These are phyloP conservation scores for Podarcis muralis DNA, from an alignment of 2,113 vertebrate genomes.

Conservation along the genomic window DNA sequence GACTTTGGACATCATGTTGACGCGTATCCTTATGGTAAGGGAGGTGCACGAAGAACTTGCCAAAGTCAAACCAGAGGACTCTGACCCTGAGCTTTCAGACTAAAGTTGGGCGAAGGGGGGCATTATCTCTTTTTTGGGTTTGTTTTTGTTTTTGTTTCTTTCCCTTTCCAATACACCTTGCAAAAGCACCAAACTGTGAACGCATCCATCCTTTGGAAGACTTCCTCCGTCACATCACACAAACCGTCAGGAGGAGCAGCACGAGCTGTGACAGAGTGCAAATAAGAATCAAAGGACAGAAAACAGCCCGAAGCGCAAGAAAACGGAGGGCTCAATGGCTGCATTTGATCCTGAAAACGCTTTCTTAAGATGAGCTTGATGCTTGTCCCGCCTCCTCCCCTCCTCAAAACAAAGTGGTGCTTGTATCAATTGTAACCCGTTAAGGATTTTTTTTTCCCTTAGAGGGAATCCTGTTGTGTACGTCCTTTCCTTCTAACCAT, in stretches of 20 bases:
- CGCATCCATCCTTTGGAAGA: conserved; percentile 74
- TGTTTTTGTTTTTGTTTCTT: conserved; percentile 50
- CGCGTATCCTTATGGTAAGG: conserved; percentile 90
- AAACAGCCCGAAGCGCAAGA: conserved; percentile 59
- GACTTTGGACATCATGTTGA: conserved; percentile 95
- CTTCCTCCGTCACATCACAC: conserved; percentile 55
- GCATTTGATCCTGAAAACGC: conserved; percentile 61
- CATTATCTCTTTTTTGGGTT: background rate
- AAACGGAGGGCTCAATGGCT: conserved; percentile 57
- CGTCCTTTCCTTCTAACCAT: conserved; percentile 70
- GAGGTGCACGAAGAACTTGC: conserved; percentile 88
- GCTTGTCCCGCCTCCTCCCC: conserved; percentile 63
- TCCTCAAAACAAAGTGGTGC: conserved; percentile 15
- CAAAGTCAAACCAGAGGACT: conserved; percentile 85
- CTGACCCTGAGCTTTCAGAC: conserved; percentile 83
- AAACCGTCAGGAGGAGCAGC: conserved; percentile 63
- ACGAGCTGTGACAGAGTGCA: conserved; percentile 73
- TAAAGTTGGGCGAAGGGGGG: conserved; percentile 63
- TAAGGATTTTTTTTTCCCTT: conserved; percentile 68
- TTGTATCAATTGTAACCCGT: conserved; percentile 69
- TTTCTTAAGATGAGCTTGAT: conserved; percentile 66
- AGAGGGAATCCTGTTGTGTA: conserved; percentile 74
- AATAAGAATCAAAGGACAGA: conserved; percentile 74
- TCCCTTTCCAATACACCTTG: conserved; percentile 65
- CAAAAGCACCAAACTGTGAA: conserved; percentile 84